These are phyloP conservation scores for Apostichopus leukothele DNA, from an alignment of 53 echinoderm and acorn worm species.

Conservation along the genomic window DNA sequence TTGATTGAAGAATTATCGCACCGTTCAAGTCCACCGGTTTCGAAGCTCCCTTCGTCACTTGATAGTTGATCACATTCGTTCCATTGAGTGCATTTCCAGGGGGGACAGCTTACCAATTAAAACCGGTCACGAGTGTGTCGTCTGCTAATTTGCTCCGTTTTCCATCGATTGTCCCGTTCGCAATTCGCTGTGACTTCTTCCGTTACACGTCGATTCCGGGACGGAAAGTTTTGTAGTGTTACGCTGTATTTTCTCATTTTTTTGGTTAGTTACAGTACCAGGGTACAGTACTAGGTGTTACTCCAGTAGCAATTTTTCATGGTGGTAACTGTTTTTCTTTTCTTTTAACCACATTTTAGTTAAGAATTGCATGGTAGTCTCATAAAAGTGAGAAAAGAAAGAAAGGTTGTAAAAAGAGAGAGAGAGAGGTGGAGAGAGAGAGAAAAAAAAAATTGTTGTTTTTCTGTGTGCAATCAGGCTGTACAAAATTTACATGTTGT, in stretches of 20 bases:
- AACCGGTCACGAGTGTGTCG: slow-evolving; percentile 31
- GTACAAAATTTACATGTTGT: background rate
- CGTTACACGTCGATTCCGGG: background rate
- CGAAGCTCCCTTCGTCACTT: slow-evolving; percentile 4
- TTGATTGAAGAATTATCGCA: slow-evolving; percentile 2
- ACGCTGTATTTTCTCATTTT: no score
- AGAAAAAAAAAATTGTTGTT: slow-evolving; percentile 11
- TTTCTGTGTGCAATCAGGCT: slow-evolving; percentile 2
- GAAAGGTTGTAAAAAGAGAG: no score
- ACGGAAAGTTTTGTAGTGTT: no score
- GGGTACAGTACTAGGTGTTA: no score
- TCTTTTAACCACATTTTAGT: no score
- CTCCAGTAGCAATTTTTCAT: no score
- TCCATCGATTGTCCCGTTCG: background rate
- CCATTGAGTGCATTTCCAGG: slow-evolving; percentile 13
- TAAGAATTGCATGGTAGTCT: no score
- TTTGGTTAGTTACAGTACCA: no score
- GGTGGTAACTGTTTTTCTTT: no score
- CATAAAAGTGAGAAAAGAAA: no score
- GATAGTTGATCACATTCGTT: slow-evolving; percentile 27
- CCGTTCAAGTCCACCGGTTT: background rate
- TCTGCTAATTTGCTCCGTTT: slow-evolving; percentile 13
- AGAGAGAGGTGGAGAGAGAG: no score
- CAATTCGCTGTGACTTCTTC: background rate
- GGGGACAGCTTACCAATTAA: slow-evolving; percentile 46